These are phyloP conservation scores for Pardosa pseudoannulata DNA, from an alignment of 2,888 invertebrate species.

Conservation along the genomic window DNA sequence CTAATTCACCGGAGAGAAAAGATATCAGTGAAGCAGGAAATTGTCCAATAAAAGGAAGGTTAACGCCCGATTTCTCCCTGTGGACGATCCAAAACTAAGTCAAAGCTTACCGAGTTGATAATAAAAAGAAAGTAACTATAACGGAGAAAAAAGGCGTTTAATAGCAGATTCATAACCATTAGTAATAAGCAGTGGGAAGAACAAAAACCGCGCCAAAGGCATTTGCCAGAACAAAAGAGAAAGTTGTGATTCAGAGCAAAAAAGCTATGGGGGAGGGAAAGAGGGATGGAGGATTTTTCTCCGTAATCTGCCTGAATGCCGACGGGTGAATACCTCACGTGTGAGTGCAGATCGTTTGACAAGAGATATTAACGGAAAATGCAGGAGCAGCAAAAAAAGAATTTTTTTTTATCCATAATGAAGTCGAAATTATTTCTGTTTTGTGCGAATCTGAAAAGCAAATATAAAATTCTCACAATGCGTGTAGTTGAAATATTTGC, in stretches of 20 bases:
- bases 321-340: slow-evolving; percentile 1
- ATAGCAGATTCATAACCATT: neutral
- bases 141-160: neutral
- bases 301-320: neutral
- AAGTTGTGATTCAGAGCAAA: neutral
- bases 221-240: neutral
- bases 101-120: too few species aligned
- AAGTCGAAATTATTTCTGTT: too few species aligned
- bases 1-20: neutral
- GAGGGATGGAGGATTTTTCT: neutral
- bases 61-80: neutral
- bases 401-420: too few species aligned
- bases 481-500: too few species aligned
- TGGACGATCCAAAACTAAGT: neutral
- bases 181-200: neutral
- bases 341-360: neutral
- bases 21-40: neutral
- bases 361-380: too few species aligned
- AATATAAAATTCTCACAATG: too few species aligned
- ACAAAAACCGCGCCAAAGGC: neutral
- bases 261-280: neutral
- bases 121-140: neutral
- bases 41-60: neutral
- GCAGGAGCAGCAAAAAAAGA: neutral
- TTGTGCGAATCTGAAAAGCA: too few species aligned